A percentile compares a stretch with the other conserved stretches of the same genome.
Evolutionary conservation across 2,113 vertebrate genomes (phyloP).

Genomic region (Atherinomorus stipes): DNA sequence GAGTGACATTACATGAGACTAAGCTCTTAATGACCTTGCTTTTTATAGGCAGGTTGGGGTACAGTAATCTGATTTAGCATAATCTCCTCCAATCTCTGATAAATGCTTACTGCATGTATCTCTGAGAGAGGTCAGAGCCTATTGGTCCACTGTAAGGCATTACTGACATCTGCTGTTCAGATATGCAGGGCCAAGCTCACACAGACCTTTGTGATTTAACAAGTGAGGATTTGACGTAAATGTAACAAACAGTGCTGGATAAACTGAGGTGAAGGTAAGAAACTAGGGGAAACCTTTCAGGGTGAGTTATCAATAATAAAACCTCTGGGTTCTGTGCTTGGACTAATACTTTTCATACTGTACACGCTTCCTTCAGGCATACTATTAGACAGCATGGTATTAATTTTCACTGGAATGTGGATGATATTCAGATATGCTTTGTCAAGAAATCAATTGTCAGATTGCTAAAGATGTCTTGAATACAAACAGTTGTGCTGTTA

Average conservation of each 20-base stretch:
- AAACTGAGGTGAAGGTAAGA: background rate
- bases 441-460: no score
- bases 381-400: no score
- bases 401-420: no score
- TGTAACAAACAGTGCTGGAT: background rate
- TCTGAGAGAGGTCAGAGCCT: constrained; percentile 58
- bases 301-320: no score
- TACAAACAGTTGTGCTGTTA: no score
- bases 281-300: background rate
- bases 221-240: constrained; percentile 3
- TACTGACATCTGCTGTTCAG: constrained; percentile 79
- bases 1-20: constrained; percentile 78
- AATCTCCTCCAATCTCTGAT: constrained; percentile 85
- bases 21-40: constrained; percentile 85
- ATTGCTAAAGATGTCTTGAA: no score
- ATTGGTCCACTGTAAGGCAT: constrained; percentile 67
- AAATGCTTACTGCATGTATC: constrained; percentile 85
- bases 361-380: no score
- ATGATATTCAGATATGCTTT: no score
- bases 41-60: constrained; percentile 82
- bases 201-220: background rate
- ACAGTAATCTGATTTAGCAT: constrained; percentile 84
- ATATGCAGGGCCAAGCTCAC: constrained; percentile 16
- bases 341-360: no score
- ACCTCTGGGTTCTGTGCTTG: no score